Evolutionary conservation across 1,140 invertebrate genomes (phyloP).

Genomic region (Heliconius hewitsoni): DNA sequence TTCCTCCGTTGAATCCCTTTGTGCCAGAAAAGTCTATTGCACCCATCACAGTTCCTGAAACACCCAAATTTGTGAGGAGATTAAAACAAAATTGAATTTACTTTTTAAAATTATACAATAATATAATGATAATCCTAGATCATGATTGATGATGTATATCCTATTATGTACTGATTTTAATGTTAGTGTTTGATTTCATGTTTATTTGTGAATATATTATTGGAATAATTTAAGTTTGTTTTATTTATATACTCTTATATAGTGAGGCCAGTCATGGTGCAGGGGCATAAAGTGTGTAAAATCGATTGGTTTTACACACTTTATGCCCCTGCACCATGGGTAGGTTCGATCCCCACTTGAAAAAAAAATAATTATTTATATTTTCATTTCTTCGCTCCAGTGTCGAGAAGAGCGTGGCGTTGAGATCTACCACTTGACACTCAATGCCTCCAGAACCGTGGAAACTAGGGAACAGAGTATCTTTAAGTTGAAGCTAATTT

Average conservation of each 20-base stretch:
- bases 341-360: too few relatives aligned
- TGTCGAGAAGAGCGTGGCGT: too few relatives aligned
- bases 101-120: background rate
- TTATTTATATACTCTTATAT: background rate
- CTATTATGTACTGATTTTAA: background rate
- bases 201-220: background rate
- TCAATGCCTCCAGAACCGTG: too few relatives aligned
- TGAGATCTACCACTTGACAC: too few relatives aligned
- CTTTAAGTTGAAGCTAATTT: too few relatives aligned
- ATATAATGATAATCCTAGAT: background rate
- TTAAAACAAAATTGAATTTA: slow-evolving; percentile 52
- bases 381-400: too few relatives aligned
- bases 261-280: too few relatives aligned
- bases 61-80: slow-evolving; percentile 70
- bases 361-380: too few relatives aligned
- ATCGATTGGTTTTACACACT: too few relatives aligned
- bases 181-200: background rate
- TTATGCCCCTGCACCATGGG: too few relatives aligned
- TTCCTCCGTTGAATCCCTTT: slow-evolving; percentile 53
- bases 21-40: slow-evolving; percentile 58
- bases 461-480: too few relatives aligned
- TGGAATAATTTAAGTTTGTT: background rate
- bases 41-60: slow-evolving; percentile 66
- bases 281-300: too few relatives aligned
- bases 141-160: slow-evolving; percentile 1